phyloP scores from a whole-genome alignment of 1,140 invertebrate species.

The Macrobrachium rosenbergii region DNA sequence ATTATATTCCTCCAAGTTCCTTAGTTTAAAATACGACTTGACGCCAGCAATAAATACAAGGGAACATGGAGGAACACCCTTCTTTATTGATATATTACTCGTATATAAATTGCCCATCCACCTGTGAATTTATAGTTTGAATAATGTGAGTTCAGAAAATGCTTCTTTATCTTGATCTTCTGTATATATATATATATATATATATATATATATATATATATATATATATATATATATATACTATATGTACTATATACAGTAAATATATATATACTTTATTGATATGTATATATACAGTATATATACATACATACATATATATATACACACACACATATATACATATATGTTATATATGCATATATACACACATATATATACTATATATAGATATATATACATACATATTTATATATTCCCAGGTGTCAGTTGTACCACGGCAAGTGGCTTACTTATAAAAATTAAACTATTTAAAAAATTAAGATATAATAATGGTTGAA shows the following conservation, averaged over 20 bases:
- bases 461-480: too few relatives aligned
- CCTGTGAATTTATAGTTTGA: too few relatives aligned
- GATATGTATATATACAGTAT: constrained; percentile 2
- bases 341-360: neutral
- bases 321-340: neutral
- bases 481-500: too few relatives aligned
- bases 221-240: constrained; percentile 22
- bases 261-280: neutral
- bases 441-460: too few relatives aligned
- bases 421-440: too few relatives aligned
- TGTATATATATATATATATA: constrained; percentile 15
- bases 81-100: too few relatives aligned
- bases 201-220: constrained; percentile 22
- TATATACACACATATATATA: constrained; percentile 3
- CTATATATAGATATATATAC: constrained; percentile 7
- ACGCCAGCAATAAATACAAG: too few relatives aligned
- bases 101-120: too few relatives aligned
- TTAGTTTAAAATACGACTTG: too few relatives aligned
- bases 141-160: too few relatives aligned
- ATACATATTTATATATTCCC: neutral
- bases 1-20: too few relatives aligned
- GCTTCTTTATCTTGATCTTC: neutral
- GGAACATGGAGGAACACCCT: too few relatives aligned
- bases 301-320: constrained; percentile 3
- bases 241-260: constrained; percentile 11